A percentile compares a stretch with the other conserved stretches of the same genome.
Evolutionary conservation across 2,113 vertebrate species (phyloP).

Genomic region (Orthonyx spaldingii): DNA sequence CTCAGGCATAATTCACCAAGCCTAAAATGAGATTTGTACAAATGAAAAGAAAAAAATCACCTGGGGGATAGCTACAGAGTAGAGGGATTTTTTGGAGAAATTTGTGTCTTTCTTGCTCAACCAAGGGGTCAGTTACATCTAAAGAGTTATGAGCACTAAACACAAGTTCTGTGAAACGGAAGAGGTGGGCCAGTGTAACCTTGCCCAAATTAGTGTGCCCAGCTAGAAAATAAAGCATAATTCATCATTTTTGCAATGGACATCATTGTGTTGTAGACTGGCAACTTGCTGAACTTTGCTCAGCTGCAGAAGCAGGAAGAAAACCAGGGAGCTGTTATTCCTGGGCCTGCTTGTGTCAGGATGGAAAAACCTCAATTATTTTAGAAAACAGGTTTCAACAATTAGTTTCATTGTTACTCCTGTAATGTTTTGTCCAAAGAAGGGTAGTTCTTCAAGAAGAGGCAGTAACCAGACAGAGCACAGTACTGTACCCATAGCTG

Average conservation of each 20-base stretch:
- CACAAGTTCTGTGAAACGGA: not conserved
- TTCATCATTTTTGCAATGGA: not conserved
- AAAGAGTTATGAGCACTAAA: not conserved
- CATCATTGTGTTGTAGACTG: not conserved
- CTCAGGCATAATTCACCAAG: not conserved
- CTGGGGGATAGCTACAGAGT: not conserved
- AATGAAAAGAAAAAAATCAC: not conserved
- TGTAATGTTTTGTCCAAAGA: not conserved
- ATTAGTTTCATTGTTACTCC: not conserved
- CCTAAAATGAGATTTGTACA: not conserved
- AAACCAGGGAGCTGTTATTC: not conserved
- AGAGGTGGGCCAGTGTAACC: not conserved
- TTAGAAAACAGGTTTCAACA: not conserved
- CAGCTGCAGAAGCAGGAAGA: not conserved
- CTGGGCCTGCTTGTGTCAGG: not conserved
- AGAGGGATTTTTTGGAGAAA: not conserved
- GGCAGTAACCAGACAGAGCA: not conserved
- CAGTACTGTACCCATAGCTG: not conserved
- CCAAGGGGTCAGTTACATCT: not conserved
- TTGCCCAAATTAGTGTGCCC: not conserved
- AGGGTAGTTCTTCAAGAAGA: not conserved
- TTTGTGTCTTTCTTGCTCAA: not conserved
- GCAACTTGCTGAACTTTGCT: not conserved
- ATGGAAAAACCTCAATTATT: not conserved
- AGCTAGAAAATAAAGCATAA: not conserved